Percentiles rank a stretch among this genome's conserved stretches.
Conservation (phyloP, 2,113 vertebrate species). For the Burhinus bistriatus region DNA sequence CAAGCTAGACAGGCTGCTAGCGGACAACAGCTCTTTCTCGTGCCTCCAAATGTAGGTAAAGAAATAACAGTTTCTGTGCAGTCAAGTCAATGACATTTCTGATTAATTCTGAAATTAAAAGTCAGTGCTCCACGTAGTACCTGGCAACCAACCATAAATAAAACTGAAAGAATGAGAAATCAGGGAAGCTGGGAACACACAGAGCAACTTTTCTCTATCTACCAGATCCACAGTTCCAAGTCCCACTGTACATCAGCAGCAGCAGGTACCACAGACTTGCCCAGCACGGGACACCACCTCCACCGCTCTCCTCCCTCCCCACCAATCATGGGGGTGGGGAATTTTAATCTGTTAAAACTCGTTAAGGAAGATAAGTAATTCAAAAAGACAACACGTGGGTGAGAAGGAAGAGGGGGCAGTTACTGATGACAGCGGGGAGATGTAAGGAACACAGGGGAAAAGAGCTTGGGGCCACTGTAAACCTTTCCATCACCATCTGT, state of each 20-base stretch:
- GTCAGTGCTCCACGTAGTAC: not conserved
- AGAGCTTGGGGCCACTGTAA: not conserved
- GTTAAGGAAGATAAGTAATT: not conserved
- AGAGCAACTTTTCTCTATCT: not conserved
- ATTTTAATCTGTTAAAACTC: not conserved
- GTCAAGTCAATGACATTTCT: not conserved
- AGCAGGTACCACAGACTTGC: accelerated
- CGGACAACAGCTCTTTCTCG: not conserved
- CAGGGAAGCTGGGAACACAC: not conserved
- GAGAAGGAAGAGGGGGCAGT: not conserved
- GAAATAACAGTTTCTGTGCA: not conserved
- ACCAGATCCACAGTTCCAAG: not conserved
- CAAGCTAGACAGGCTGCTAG: not conserved
- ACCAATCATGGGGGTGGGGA: not conserved
- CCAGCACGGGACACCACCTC: accelerated
- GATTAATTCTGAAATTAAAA: not conserved
- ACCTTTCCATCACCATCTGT: not conserved
- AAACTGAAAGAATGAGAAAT: not conserved
- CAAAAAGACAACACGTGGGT: accelerated
- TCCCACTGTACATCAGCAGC: not conserved
- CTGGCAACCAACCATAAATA: not conserved
- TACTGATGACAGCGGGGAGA: not conserved
- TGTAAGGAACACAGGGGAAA: not conserved
- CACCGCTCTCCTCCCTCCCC: not conserved
- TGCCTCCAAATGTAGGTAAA: not conserved